These are phyloP conservation scores for Callionymus lyra DNA, from an alignment of 2,113 vertebrate genomes.

Conservation along the genomic window DNA sequence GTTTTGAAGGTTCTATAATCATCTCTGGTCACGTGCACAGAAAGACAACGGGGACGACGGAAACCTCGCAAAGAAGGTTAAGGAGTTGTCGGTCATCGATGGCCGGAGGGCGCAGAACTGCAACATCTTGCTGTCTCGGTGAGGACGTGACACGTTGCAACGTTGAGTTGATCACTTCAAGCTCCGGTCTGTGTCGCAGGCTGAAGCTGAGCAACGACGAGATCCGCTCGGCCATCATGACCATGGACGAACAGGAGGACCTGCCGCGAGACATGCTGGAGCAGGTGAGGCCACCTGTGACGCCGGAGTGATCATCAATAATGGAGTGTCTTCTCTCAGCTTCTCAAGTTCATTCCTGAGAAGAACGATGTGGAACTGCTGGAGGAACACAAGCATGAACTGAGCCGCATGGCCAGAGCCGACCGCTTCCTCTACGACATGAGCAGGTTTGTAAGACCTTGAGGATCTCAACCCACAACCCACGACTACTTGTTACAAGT, in stretches of 20 bases:
- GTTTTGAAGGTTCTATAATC: neutral
- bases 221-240: constrained; percentile 34
- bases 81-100: constrained; percentile 51
- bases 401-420: constrained; percentile 46
- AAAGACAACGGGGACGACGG: constrained; percentile 31
- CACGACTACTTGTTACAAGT: no score
- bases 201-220: constrained; percentile 45
- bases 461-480: no score
- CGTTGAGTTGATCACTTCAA: no score
- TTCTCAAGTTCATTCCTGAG: constrained; percentile 50
- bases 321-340: constrained; percentile 20
- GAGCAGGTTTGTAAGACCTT: constrained; percentile 47
- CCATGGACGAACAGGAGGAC: constrained; percentile 50
- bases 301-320: neutral
- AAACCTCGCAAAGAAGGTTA: constrained; percentile 16
- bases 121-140: constrained; percentile 48
- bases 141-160: no score
- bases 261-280: constrained; percentile 51
- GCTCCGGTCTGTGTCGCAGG: constrained; percentile 13
- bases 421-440: constrained; percentile 50
- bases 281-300: constrained; percentile 27
- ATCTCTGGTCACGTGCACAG: constrained; percentile 1
- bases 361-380: constrained; percentile 47
- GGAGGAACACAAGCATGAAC: constrained; percentile 47
- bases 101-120: constrained; percentile 53